A percentile compares a stretch with the other conserved stretches of the same genome.
These are phyloP conservation scores for Rhynchotus rufescens DNA, from an alignment of 2,797 vertebrate species.

Conservation along the genomic window DNA sequence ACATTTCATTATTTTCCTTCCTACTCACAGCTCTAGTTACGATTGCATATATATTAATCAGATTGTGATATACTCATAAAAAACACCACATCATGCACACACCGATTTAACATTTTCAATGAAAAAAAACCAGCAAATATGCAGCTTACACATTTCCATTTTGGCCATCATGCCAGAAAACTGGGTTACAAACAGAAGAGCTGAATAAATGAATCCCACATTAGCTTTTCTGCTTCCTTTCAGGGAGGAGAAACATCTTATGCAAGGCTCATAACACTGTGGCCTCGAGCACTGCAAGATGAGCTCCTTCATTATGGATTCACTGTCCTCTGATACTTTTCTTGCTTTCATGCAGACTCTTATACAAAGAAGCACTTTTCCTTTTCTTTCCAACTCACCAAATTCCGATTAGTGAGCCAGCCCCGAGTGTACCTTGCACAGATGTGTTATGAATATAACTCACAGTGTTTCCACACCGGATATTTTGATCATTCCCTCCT, in stretches of 20 bases:
- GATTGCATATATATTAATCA: accelerated
- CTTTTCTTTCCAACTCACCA: slow-evolving; percentile 51
- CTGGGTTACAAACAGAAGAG: neutral
- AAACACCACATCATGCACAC: neutral
- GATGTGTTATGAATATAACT: slow-evolving; percentile 78
- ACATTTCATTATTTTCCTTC: neutral
- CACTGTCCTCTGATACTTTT: neutral
- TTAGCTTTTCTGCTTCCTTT: neutral
- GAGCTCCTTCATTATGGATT: neutral
- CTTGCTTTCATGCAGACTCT: neutral
- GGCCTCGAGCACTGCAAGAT: neutral
- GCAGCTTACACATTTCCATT: neutral
- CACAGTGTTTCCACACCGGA: slow-evolving; percentile 44
- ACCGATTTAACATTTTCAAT: neutral
- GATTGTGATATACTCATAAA: neutral
- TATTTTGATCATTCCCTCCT: slow-evolving; percentile 22
- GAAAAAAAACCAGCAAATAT: neutral
- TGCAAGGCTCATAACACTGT: neutral
- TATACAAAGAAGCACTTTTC: neutral
- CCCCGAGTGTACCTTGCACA: slow-evolving; percentile 60
- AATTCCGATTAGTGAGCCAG: slow-evolving; percentile 60
- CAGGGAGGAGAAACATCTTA: neutral
- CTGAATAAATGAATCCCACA: neutral
- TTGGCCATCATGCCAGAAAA: neutral
- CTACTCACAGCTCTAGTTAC: neutral